Evolutionary conservation across 2,797 vertebrate genomes (phyloP), one percentile per base, ranked within the genome.

Genomic region (Pithecia hirsuta): DNA sequence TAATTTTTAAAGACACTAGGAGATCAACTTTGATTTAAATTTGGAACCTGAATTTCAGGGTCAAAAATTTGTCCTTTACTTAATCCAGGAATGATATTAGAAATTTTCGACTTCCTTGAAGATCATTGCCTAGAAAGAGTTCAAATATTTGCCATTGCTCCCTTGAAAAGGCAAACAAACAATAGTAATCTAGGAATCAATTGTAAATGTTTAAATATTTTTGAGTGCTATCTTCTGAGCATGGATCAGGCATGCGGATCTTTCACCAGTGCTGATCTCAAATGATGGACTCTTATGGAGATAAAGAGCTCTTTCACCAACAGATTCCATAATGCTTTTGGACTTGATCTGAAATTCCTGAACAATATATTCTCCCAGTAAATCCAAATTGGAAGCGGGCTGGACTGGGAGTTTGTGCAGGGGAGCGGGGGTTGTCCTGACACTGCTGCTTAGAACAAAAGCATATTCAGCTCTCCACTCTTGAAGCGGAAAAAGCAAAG

Each of bases 1-100:
- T 57, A 83, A 57, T 74, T 39, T 76, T 91, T 61, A 87, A 95
- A 57, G 30, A 11, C 17, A 92, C 46, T 64, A 70, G 24, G 85
- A 78, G 64, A 88, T 67, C 30, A 94, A 50, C 26, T 90, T 61
- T 57, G 22, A 93, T 55, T 33, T 86, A 91, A 92, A 93, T 57
- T 91, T 94, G 39, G 84, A 85, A 74, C 6, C 46, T 57, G 28
- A 93, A 87, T 97, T 94, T 92, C 48, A 91, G 91, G 74, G 39
- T 83, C 41, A 89, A 83, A 4, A 15, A 48, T 39, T 44, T 64
- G 33, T 22, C 4, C 61, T 14, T 93, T 95, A 81, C 41, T 94
- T 97, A 89, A 50, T 95, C 50, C 44, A 81, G 46, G 48, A 92
- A 84, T 26, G 22, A 12, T 55, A 87, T 82, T 70, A 86, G 81